Evolutionary conservation across 2,888 invertebrate genomes (phyloP).

Genomic region (Folsomia candida): DNA sequence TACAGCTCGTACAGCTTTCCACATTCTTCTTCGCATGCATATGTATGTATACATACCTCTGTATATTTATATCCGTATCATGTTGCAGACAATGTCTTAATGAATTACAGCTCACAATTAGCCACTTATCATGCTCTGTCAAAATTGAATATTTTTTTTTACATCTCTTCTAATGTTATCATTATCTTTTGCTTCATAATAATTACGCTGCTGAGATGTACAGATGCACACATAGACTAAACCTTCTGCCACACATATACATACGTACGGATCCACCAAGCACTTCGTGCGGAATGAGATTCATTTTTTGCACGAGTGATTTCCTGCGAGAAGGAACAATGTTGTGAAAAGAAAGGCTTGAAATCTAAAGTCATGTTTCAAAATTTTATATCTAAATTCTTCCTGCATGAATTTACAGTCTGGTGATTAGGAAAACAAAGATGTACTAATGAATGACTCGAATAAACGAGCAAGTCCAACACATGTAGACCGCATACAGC

Average conservation of each 20-base stretch:
- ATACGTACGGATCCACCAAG: background rate
- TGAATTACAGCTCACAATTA: slow-evolving; percentile 6
- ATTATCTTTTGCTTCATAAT: background rate
- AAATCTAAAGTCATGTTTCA: slow-evolving; percentile 33
- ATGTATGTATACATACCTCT: no score
- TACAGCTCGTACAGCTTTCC: background rate
- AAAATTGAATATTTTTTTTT: background rate
- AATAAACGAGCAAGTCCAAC: no score
- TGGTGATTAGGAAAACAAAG: slow-evolving; percentile 44
- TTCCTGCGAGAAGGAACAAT: slow-evolving; percentile 42
- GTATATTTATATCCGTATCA: no score
- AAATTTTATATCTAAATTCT: slow-evolving; percentile 16
- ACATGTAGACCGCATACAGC: no score
- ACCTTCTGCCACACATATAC: no score
- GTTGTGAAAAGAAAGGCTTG: slow-evolving; percentile 33
- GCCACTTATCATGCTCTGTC: background rate
- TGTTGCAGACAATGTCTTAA: slow-evolving; percentile 19
- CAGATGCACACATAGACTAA: background rate
- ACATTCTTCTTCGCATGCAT: no score
- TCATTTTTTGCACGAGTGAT: slow-evolving; percentile 44
- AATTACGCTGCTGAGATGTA: background rate
- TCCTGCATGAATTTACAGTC: slow-evolving; percentile 38
- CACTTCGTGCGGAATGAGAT: slow-evolving; percentile 16
- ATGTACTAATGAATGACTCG: slow-evolving; percentile 44
- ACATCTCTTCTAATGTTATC: background rate